Percentiles rank a stretch among this genome's conserved stretches.
Evolutionary conservation across 2,113 vertebrate species (phyloP).

Genomic region (Anseranas semipalmata): DNA sequence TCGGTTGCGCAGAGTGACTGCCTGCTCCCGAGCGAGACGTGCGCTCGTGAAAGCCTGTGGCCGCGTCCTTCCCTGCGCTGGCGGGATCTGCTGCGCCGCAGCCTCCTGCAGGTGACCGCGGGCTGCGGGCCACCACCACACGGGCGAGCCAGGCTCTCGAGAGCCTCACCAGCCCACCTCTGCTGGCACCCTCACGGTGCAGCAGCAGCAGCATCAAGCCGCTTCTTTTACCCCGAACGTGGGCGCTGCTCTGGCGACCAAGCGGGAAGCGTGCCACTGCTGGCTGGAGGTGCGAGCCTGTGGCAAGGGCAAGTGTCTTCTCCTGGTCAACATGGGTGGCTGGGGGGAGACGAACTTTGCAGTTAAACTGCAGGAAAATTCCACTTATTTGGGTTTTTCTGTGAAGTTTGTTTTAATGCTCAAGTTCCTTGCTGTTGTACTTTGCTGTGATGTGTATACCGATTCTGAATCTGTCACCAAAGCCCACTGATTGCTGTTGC

Average conservation of each 20-base stretch:
- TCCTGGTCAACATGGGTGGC: fast-evolving
- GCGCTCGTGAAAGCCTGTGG: not conserved
- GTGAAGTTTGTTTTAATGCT: not conserved
- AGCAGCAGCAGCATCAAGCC: too few species aligned
- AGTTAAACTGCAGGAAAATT: not conserved
- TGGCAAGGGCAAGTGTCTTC: not conserved
- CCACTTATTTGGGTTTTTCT: not conserved
- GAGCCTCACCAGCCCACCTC: not conserved
- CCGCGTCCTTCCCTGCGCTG: fast-evolving
- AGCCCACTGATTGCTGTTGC: not conserved
- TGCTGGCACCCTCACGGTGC: not conserved
- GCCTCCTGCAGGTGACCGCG: not conserved
- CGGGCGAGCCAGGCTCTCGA: too few species aligned
- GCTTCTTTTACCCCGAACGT: too few species aligned
- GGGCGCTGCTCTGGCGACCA: fast-evolving
- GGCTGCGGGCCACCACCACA: too few species aligned
- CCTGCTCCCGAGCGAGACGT: not conserved
- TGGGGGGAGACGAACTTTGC: not conserved
- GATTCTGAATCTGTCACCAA: not conserved
- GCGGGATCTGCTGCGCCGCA: fast-evolving
- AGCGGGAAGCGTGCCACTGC: fast-evolving
- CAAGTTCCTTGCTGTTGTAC: not conserved
- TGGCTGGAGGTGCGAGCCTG: not conserved
- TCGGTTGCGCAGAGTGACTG: not conserved
- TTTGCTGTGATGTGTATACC: not conserved